Percentiles rank a stretch among this genome's conserved stretches.
Evolutionary conservation across 2,113 vertebrate genomes (phyloP).

Genomic region (Thamnophis sirtalis): DNA sequence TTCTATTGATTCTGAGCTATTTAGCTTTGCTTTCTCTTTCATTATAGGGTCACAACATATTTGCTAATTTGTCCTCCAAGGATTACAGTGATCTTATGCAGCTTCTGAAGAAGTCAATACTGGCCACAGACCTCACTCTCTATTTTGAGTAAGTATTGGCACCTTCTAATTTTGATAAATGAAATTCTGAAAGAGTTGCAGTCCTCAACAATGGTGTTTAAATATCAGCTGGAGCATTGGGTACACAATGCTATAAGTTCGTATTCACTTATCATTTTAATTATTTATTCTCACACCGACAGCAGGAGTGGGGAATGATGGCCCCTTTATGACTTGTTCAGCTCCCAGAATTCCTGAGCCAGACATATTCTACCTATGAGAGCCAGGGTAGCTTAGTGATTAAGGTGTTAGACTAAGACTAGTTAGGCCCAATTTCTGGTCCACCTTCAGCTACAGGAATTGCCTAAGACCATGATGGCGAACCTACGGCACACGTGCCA

Average conservation of each 20-base stretch:
- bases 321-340: neutral
- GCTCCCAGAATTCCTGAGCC: neutral
- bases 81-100: constrained; percentile 98
- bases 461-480: neutral
- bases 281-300: constrained; percentile 47
- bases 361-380: constrained; percentile 14
- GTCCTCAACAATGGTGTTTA: constrained; percentile 59
- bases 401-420: neutral
- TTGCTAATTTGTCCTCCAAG: constrained; percentile 95
- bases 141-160: constrained; percentile 94
- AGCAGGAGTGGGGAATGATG: neutral
- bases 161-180: constrained; percentile 65
- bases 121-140: constrained; percentile 97
- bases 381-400: neutral
- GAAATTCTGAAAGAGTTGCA: constrained; percentile 48
- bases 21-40: constrained; percentile 68
- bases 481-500: too few species aligned
- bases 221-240: constrained; percentile 41
- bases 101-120: constrained; percentile 96
- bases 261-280: constrained; percentile 42
- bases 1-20: constrained; percentile 50
- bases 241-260: constrained; percentile 38
- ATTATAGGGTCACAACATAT: constrained; percentile 97
- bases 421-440: neutral
- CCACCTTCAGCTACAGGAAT: neutral